Evolutionary conservation across 2,797 vertebrate species (phyloP).

Genomic region (Scyliorhinus canicula): DNA sequence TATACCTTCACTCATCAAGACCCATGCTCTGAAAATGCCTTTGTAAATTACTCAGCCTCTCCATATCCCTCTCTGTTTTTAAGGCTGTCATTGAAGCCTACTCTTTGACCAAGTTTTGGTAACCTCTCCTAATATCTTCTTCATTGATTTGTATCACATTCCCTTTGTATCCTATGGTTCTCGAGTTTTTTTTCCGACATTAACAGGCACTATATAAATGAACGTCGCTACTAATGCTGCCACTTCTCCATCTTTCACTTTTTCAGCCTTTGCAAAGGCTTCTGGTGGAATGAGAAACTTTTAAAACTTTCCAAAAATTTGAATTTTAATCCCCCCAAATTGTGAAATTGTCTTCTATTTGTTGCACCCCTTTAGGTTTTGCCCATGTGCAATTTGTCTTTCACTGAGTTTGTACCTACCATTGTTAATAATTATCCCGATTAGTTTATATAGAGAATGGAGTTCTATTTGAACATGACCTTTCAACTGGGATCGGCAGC

Average conservation of each 20-base stretch:
- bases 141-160: not conserved
- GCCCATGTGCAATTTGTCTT: not conserved
- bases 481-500: not conserved
- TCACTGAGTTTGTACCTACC: not conserved
- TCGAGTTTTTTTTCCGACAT: not conserved
- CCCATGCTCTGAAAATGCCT: not conserved
- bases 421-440: not conserved
- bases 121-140: not conserved
- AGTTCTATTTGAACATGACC: not conserved
- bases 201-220: not conserved
- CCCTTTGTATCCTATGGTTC: not conserved
- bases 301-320: not conserved
- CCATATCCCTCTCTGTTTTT: not conserved
- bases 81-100: not conserved
- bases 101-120: not conserved
- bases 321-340: not conserved
- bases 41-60: too few relatives aligned
- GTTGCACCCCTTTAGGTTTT: not conserved
- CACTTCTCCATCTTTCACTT: not conserved
- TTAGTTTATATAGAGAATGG: not conserved
- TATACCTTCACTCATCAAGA: not conserved
- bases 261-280: not conserved
- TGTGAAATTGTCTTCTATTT: not conserved
- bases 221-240: not conserved
- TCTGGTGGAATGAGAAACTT: not conserved